Percentiles rank a stretch among this genome's conserved stretches.
phyloP scores from a whole-genome alignment of 2,113 vertebrate genomes.

The Mastomys natalensis region DNA sequence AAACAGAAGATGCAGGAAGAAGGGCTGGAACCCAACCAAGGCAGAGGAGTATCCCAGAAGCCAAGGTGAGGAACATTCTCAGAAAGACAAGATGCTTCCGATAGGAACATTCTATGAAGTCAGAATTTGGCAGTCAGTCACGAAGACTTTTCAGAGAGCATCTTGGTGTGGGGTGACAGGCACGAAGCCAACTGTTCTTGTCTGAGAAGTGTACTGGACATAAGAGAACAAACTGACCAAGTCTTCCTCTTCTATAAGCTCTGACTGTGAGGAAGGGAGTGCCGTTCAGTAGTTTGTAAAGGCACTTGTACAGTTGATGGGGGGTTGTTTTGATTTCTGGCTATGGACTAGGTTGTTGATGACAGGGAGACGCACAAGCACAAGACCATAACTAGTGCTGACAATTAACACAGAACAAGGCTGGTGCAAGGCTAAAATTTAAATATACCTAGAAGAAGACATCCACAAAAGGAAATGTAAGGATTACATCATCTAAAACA shows the following conservation, averaged over 20 bases:
- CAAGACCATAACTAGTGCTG: not conserved
- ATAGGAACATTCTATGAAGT: not conserved
- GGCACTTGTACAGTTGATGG: not conserved
- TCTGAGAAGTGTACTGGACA: not conserved
- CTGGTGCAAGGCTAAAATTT: not conserved
- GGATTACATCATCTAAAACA: not conserved
- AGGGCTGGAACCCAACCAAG: not conserved
- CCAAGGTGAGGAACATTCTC: not conserved
- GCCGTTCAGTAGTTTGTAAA: not conserved
- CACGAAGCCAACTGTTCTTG: not conserved
- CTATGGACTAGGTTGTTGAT: not conserved
- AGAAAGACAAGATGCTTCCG: not conserved
- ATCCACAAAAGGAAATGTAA: not conserved
- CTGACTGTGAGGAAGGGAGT: not conserved
- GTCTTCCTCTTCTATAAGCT: not conserved
- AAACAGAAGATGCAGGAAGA: not conserved
- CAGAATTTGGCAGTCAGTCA: conserved; percentile 13
- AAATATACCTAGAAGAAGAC: not conserved
- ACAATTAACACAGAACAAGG: not conserved
- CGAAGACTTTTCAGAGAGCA: not conserved
- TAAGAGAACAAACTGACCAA: not conserved
- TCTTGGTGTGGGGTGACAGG: not conserved
- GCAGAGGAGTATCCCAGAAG: not conserved
- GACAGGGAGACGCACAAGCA: not conserved
- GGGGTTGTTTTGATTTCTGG: not conserved